Conservation (phyloP, 2,797 vertebrate species). For the Schizopygopsis malacanthus region DNA sequence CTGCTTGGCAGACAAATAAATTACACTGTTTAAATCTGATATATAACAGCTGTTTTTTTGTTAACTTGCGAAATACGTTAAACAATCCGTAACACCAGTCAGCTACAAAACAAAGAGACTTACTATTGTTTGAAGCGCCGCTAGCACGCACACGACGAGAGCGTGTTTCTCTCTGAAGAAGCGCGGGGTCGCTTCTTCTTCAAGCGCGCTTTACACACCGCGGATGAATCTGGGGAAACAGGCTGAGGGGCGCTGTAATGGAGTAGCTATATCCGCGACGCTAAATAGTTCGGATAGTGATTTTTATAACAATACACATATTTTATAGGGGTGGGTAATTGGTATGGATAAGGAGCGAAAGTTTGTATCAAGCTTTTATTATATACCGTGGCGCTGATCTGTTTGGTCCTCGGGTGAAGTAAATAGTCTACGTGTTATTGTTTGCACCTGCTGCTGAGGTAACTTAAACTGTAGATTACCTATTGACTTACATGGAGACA, state of each 20-base stretch:
- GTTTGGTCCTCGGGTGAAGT: not conserved
- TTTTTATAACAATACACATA: not conserved
- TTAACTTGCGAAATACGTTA: not conserved
- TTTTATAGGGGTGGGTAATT: not conserved
- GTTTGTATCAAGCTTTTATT: not conserved
- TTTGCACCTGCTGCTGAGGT: not conserved
- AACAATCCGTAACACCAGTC: not conserved
- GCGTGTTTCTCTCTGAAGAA: conserved; percentile 31
- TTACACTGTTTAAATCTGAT: not conserved
- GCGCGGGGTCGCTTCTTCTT: conserved; percentile 47
- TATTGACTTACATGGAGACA: not conserved
- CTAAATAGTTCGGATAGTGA: conserved; percentile 69
- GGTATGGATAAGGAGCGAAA: not conserved
- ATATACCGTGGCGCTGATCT: not conserved
- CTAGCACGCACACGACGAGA: not conserved
- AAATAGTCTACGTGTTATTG: not conserved
- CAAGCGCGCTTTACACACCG: conserved; percentile 57
- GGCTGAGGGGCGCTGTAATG: not conserved
- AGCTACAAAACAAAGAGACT: conserved; percentile 24
- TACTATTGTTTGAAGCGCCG: conserved; percentile 43
- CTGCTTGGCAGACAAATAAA: conserved; percentile 10
- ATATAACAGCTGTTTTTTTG: fast-evolving
- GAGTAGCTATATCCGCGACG: conserved; percentile 68
- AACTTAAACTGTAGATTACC: not conserved
- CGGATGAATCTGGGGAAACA: conserved; percentile 60